phyloP scores from a whole-genome alignment of 2,888 invertebrate species.

The Sarcophaga rosellei region DNA sequence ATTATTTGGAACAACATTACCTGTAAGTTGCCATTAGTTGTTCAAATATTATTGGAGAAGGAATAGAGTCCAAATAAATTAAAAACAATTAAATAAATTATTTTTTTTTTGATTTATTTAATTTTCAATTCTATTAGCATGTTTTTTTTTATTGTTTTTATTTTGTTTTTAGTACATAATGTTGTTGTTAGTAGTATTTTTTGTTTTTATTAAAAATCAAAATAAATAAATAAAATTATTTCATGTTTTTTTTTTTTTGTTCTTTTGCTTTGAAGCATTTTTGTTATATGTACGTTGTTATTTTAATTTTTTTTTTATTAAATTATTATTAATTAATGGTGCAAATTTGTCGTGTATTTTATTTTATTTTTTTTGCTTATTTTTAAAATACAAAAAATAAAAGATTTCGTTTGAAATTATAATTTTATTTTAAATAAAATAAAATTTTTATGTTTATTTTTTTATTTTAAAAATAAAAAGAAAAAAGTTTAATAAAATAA shows the following conservation, averaged over 20 bases:
- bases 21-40: too few species aligned
- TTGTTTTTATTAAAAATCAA: constrained; percentile 58
- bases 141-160: constrained; percentile 35
- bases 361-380: neutral
- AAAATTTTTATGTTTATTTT: neutral
- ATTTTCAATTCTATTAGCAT: constrained; percentile 79
- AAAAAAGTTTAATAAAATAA: constrained; percentile 4
- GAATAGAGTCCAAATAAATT: too few species aligned
- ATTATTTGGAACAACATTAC: too few species aligned
- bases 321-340: constrained; percentile 39
- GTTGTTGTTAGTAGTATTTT: constrained; percentile 43
- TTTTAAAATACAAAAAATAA: constrained; percentile 35
- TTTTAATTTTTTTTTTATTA: constrained; percentile 65
- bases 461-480: too few species aligned
- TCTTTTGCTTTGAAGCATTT: constrained; percentile 60
- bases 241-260: constrained; percentile 16
- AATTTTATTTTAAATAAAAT: neutral
- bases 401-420: constrained; percentile 25
- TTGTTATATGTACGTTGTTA: constrained; percentile 22
- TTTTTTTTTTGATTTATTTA: constrained; percentile 64
- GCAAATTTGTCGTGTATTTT: constrained; percentile 47
- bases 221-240: constrained; percentile 19
- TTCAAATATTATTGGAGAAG: too few species aligned
- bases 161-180: constrained; percentile 50
- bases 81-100: constrained; percentile 44